These are phyloP conservation scores for Nymphalis urticae DNA, from an alignment of 2,888 invertebrate genomes.

Conservation along the genomic window DNA sequence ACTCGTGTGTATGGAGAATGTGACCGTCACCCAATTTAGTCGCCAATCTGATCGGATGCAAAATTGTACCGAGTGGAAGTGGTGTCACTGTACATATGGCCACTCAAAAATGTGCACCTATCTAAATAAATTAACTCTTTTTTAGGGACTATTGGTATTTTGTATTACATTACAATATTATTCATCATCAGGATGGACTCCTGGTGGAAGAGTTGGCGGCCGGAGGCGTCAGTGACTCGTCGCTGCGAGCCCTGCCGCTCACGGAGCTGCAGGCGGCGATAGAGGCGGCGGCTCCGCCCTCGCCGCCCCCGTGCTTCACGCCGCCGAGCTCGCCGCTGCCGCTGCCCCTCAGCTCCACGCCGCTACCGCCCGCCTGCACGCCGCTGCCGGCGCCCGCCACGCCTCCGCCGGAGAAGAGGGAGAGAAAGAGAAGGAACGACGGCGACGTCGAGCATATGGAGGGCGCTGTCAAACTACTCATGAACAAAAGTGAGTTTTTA, in stretches of 20 bases:
- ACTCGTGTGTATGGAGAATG: no score
- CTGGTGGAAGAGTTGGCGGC: slow-evolving; percentile 61
- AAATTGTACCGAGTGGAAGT: no score
- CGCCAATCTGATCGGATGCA: no score
- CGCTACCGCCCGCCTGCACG: slow-evolving; percentile 26
- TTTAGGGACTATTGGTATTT: no score
- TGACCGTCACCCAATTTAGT: no score
- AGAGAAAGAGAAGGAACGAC: slow-evolving; percentile 51
- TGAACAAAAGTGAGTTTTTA: slow-evolving; percentile 47
- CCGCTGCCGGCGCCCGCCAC: slow-evolving; percentile 28
- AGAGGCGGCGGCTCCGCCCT: slow-evolving; percentile 52
- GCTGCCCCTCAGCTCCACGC: slow-evolving; percentile 34
- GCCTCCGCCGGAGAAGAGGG: slow-evolving; percentile 38
- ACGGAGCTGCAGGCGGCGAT: slow-evolving; percentile 65
- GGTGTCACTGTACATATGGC: no score
- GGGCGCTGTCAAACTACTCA: slow-evolving; percentile 42
- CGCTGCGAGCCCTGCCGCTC: slow-evolving; percentile 54
- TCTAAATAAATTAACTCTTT: no score
- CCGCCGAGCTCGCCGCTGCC: slow-evolving; percentile 28
- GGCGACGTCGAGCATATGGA: slow-evolving; percentile 41
- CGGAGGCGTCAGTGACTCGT: slow-evolving; percentile 21
- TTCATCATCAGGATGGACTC: slow-evolving; percentile 51
- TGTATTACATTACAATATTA: neutral
- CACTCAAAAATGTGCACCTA: neutral
- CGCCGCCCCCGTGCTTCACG: slow-evolving; percentile 35